phyloP scores from a whole-genome alignment of 2,888 invertebrate genomes.

The Amorpha juglandis region DNA sequence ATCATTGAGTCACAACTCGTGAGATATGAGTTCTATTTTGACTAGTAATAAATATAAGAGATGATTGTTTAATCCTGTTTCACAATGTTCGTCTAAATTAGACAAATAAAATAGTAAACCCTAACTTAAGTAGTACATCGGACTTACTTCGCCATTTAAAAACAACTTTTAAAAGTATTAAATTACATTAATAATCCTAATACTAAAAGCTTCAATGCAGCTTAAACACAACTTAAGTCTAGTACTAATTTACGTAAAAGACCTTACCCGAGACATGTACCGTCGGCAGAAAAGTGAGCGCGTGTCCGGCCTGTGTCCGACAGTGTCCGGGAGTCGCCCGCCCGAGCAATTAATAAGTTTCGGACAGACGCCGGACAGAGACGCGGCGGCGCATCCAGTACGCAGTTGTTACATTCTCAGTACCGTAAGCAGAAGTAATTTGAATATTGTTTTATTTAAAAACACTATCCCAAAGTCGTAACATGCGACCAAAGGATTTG shows the following conservation, averaged over 20 bases:
- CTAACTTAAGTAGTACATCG: too few species aligned
- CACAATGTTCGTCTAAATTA: too few species aligned
- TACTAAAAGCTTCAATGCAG: background rate
- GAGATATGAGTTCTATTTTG: conserved; percentile 3
- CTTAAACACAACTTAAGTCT: background rate
- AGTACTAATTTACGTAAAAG: background rate
- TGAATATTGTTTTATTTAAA: background rate
- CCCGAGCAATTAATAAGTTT: conserved; percentile 79
- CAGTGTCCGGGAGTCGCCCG: conserved; percentile 47
- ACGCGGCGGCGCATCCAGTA: conserved; percentile 68
- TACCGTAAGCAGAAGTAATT: conserved; percentile 45
- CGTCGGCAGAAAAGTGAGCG: background rate
- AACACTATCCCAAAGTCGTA: too few species aligned
- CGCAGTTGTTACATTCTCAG: conserved; percentile 58
- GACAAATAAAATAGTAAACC: too few species aligned
- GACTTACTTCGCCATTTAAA: too few species aligned
- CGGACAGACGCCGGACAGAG: conserved; percentile 42
- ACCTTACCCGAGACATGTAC: background rate
- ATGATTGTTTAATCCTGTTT: background rate
- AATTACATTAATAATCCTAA: background rate
- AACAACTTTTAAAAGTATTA: too few species aligned
- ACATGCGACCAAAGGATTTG: too few species aligned
- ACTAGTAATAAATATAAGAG: background rate
- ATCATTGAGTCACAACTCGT: background rate
- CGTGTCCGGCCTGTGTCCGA: background rate